Conservation (phyloP, 2,888 invertebrate genomes). For the Eristalinus aeneus region DNA sequence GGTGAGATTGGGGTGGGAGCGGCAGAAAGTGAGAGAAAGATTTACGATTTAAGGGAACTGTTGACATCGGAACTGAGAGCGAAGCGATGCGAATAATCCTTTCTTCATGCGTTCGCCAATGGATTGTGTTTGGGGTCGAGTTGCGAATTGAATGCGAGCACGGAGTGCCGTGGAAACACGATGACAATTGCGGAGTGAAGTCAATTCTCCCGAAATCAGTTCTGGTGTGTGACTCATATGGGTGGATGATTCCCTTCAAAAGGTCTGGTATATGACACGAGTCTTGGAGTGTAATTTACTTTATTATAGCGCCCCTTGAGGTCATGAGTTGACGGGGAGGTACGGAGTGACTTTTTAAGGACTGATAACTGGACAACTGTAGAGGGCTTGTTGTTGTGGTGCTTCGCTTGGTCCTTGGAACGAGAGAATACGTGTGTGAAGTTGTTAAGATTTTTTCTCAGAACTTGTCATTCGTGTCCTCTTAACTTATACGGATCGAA, state of each 20-base stretch:
- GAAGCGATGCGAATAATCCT: slow-evolving; percentile 56
- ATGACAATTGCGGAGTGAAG: slow-evolving; percentile 24
- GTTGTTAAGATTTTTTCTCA: no score
- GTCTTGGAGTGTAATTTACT: no score
- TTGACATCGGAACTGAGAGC: slow-evolving; percentile 51
- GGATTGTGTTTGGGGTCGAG: slow-evolving; percentile 15
- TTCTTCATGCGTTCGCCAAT: slow-evolving; percentile 33
- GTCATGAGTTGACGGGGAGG: no score
- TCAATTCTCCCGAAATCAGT: neutral
- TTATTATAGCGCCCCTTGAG: no score
- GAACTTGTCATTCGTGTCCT: no score
- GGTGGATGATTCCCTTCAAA: neutral
- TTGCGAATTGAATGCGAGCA: slow-evolving; percentile 28
- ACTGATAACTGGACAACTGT: no score
- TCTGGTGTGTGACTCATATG: neutral
- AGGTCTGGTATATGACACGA: neutral
- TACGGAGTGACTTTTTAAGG: no score
- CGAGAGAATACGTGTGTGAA: no score
- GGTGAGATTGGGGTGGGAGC: neutral
- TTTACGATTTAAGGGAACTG: slow-evolving; percentile 53
- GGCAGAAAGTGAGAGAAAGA: slow-evolving; percentile 20
- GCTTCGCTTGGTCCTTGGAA: no score
- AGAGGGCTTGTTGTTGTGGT: no score
- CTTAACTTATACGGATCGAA: no score
- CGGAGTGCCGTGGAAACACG: slow-evolving; percentile 17